These are phyloP conservation scores for Tadarida brasiliensis DNA, from an alignment of 2,797 vertebrate species.

Conservation along the genomic window DNA sequence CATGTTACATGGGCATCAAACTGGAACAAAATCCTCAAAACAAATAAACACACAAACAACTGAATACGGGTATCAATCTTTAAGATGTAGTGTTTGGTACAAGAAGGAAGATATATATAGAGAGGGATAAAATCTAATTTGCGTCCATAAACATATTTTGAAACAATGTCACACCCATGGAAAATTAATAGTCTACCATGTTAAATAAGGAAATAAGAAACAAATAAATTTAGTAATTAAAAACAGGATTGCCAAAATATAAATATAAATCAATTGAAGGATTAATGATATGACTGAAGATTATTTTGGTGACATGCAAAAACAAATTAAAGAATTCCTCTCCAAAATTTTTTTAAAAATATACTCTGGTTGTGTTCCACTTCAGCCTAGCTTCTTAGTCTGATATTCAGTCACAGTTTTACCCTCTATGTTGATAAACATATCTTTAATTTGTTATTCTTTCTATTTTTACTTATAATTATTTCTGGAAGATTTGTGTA, in stretches of 20 bases:
- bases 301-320: not conserved
- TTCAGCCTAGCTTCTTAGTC: not conserved
- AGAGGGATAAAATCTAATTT: not conserved
- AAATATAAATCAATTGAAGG: not conserved
- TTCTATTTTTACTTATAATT: not conserved
- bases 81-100: not conserved
- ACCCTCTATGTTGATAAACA: not conserved
- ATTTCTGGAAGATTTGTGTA: slow-evolving; percentile 19
- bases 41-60: not conserved
- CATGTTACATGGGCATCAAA: not conserved
- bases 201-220: not conserved
- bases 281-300: not conserved
- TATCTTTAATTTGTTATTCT: not conserved
- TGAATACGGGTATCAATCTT: not conserved
- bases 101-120: not conserved
- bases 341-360: not conserved
- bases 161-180: not conserved
- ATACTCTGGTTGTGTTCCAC: not conserved
- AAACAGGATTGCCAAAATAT: not conserved
- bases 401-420: not conserved
- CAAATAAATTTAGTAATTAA: not conserved
- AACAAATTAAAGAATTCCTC: not conserved
- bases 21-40: not conserved
- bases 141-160: not conserved
- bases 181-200: not conserved